A percentile compares a stretch with the other conserved stretches of the same genome.
Evolutionary conservation across 2,888 invertebrate genomes (phyloP).

Genomic region (Danaus chrysippus): DNA sequence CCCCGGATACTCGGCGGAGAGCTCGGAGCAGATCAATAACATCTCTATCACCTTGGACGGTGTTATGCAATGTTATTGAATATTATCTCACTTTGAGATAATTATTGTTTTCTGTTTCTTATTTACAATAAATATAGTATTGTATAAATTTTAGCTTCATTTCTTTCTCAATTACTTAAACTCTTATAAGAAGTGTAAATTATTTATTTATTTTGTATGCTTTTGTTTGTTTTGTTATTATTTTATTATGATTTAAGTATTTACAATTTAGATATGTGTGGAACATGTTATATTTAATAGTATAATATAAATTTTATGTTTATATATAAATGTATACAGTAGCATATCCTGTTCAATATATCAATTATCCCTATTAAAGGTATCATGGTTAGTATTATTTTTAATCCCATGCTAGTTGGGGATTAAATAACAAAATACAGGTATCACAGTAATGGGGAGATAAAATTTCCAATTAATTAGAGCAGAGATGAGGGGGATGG

Average conservation of each 20-base stretch:
- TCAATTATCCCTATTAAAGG: neutral
- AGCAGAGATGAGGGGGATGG: slow-evolving; percentile 10
- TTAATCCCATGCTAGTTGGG: neutral
- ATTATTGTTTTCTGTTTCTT: slow-evolving; percentile 22
- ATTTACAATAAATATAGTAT: neutral
- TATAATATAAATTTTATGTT: too few species aligned
- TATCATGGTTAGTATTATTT: neutral
- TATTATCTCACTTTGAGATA: slow-evolving; percentile 26
- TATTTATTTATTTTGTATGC: too few species aligned
- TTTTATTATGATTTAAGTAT: too few species aligned
- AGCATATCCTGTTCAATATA: too few species aligned
- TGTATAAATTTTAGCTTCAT: too few species aligned
- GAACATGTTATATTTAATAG: too few species aligned
- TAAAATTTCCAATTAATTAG: slow-evolving; percentile 13
- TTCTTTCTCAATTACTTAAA: too few species aligned
- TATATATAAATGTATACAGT: too few species aligned
- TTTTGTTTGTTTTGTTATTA: too few species aligned
- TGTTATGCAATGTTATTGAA: slow-evolving; percentile 63
- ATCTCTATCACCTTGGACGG: slow-evolving; percentile 65
- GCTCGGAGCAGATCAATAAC: slow-evolving; percentile 71
- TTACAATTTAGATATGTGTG: too few species aligned
- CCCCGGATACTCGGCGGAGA: slow-evolving; percentile 55
- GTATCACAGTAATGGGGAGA: slow-evolving; percentile 11
- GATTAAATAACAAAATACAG: slow-evolving; percentile 10
- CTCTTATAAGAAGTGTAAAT: too few species aligned